phyloP scores from a whole-genome alignment of 2,113 vertebrate genomes.

The Tenrec ecaudatus region DNA sequence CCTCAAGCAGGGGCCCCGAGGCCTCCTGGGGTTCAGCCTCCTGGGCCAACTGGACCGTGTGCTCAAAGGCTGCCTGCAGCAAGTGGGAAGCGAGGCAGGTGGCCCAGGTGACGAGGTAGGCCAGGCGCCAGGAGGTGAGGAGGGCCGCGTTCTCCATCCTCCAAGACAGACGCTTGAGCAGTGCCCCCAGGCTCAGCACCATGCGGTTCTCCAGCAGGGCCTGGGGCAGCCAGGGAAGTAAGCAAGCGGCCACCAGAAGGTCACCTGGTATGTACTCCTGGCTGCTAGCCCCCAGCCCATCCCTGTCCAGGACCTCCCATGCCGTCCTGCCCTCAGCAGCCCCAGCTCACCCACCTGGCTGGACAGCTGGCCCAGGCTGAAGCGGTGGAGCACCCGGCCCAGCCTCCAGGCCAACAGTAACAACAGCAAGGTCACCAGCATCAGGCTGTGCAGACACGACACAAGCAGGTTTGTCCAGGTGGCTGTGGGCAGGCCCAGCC shows the following conservation, averaged over 20 bases:
- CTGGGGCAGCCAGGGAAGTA: neutral
- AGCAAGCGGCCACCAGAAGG: neutral
- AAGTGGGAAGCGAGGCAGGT: conserved; percentile 74
- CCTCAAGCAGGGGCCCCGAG: neutral
- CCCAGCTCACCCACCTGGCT: conserved; percentile 52
- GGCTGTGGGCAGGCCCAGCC: neutral
- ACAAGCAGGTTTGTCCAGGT: conserved; percentile 40
- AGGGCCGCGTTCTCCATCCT: neutral
- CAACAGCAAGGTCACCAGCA: conserved; percentile 38
- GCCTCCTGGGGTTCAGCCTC: conserved; percentile 17
- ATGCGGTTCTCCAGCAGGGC: neutral
- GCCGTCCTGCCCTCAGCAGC: neutral
- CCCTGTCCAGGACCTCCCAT: neutral
- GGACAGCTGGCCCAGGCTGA: neutral
- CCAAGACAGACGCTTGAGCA: conserved; percentile 23
- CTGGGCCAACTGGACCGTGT: conserved; percentile 69
- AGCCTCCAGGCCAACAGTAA: conserved; percentile 67
- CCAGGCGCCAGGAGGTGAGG: conserved; percentile 60
- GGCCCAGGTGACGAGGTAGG: conserved; percentile 74
- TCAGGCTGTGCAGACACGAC: conserved; percentile 58
- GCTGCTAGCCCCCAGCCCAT: neutral
- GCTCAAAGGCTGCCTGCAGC: conserved; percentile 78
- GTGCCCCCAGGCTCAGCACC: neutral
- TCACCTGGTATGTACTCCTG: neutral
- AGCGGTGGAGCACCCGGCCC: neutral